A percentile compares a stretch with the other conserved stretches of the same genome.
phyloP scores from a whole-genome alignment of 2,888 invertebrate genomes.

The Cryptocephalus primarius region DNA sequence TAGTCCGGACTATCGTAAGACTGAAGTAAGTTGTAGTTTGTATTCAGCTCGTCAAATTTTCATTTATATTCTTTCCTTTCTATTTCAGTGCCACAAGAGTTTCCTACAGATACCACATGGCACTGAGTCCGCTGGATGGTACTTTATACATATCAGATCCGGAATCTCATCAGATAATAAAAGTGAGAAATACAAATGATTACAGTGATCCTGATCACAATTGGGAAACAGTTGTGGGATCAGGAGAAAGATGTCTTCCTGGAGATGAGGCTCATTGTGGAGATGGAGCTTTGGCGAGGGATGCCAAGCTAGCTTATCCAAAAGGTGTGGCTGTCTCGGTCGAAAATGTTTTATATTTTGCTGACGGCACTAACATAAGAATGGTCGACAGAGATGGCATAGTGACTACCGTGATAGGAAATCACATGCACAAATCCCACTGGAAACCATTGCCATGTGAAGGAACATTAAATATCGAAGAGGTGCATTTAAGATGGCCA shows the following conservation, averaged over 20 bases:
- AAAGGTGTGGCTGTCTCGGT: conserved; percentile 92
- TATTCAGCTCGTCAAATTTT: not conserved
- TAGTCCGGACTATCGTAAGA: conserved; percentile 66
- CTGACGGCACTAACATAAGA: conserved; percentile 86
- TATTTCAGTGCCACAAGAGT: conserved; percentile 76
- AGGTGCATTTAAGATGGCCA: conserved; percentile 92
- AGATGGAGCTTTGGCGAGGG: conserved; percentile 84
- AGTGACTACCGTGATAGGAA: conserved; percentile 84
- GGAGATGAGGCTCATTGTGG: conserved; percentile 94
- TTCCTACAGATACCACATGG: conserved; percentile 94
- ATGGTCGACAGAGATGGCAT: conserved; percentile 89
- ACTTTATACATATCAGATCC: conserved; percentile 93
- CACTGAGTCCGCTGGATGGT: conserved; percentile 87
- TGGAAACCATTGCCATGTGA: conserved; percentile 92
- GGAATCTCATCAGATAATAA: conserved; percentile 87
- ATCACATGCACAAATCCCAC: conserved; percentile 86
- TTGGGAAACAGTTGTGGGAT: conserved; percentile 92
- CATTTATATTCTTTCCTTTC: conserved; percentile 6
- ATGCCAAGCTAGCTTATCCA: conserved; percentile 90
- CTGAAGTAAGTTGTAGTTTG: conserved; percentile 54
- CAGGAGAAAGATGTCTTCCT: conserved; percentile 85
- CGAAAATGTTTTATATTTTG: conserved; percentile 87
- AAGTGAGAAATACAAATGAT: conserved; percentile 72
- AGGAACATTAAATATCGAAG: conserved; percentile 82
- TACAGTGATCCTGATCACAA: conserved; percentile 80